These are phyloP conservation scores for Todiramphus chloris DNA, from an alignment of 2,113 vertebrate genomes.

Conservation along the genomic window DNA sequence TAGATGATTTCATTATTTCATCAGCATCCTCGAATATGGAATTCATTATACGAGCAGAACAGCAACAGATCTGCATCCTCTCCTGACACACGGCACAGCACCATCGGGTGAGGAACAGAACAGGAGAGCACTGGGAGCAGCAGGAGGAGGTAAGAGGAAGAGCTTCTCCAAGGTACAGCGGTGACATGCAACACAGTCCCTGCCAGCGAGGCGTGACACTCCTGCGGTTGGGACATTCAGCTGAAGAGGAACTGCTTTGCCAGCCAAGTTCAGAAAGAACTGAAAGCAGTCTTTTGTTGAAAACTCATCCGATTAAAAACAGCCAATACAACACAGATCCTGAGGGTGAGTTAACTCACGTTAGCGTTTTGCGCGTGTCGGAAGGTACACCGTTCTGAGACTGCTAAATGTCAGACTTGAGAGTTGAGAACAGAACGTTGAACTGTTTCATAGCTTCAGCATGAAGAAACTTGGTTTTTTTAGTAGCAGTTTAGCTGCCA, in stretches of 20 bases:
- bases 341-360: conserved; percentile 61
- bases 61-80: conserved; percentile 58
- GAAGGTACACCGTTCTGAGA: conserved; percentile 63
- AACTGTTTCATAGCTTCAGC: conserved; percentile 65
- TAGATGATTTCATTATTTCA: conserved; percentile 58
- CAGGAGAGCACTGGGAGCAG: conserved; percentile 10
- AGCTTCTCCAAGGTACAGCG: conserved; percentile 52
- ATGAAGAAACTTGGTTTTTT: conserved; percentile 41
- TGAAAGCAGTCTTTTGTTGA: conserved; percentile 58
- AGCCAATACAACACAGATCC: conserved; percentile 54
- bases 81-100: conserved; percentile 74
- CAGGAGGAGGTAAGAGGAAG: conserved; percentile 47
- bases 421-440: conserved; percentile 40
- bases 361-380: conserved; percentile 55
- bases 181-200: conserved; percentile 59
- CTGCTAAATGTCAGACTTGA: conserved; percentile 40
- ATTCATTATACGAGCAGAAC: conserved; percentile 51
- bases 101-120: conserved; percentile 34
- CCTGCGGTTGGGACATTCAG: conserved; percentile 49
- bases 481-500: conserved; percentile 79
- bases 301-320: conserved; percentile 49
- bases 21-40: conserved; percentile 64
- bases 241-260: conserved; percentile 42
- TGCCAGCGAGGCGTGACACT: conserved; percentile 25
- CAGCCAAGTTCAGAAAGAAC: conserved; percentile 49